Evolutionary conservation across 1,140 invertebrate genomes (phyloP), one percentile per base, ranked within the genome.

Genomic region (Bemisia tabaci): DNA sequence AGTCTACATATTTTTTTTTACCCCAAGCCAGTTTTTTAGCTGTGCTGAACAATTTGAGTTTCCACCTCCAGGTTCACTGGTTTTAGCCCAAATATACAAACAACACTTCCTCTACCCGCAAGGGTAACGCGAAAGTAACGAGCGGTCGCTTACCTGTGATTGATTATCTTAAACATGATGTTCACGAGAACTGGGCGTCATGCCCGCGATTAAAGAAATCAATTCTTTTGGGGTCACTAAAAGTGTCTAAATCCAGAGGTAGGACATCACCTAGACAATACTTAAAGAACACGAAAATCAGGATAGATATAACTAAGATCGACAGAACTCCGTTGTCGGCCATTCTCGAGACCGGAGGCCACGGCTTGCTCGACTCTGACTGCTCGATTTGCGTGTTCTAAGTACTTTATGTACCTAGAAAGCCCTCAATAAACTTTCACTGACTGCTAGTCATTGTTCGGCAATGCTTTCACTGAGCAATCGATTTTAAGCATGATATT

Each of bases 281-380:
- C 58, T 71, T 72, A 67, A 72, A 70, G 67, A 71, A 72, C 26
- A 72, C 48, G 60, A 72, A 72, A 60, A 72, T 70, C 9, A 69
- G 25, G 33, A 71, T 39, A 12, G 70, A 71, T n/a, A 72, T 66
- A 58, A 68, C 22, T 22, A 72, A 61, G 12, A 72, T 70, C 1
- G 69, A 60, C 21, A 71, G 59, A 9, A 68, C 65, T 1, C 65
- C 66, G 68, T 70, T 66, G 26, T 72, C 67, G 59, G 67, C 25
- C 65, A 67, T 66, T 21, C 11, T 39, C 39, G 39, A 12, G 17
- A 17, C 33, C 17, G 33, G 5, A 48, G 33, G 33, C 33, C 33
- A 9, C 33, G 33, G 33, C 5, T n/a, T 48, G 33, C 33, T 48
- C 5, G 33, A 17, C 33, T 5, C 33, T 17, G 33, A 48, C 33